Base-by-base conservation (phyloP, 2,113 vertebrate species). In the Leptobrachium leishanense region DNA sequence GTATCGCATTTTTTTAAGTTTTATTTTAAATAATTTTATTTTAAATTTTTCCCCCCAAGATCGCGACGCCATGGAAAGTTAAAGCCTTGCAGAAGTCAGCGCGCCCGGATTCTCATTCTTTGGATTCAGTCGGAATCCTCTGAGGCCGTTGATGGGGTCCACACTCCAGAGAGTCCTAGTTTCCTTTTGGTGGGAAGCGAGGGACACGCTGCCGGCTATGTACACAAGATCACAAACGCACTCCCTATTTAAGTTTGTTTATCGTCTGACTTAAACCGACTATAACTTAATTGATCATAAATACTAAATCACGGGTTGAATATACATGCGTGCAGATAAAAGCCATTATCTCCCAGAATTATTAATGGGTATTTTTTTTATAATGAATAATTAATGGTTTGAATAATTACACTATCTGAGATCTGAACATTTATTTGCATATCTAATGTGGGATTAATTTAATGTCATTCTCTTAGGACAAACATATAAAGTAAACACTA, bases 361-460 rank as follows among this genome's bases (percentile, higher is more conserved):
- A 98, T 97, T 97, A 97, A 98, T 96, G 96, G 95, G 95, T 94
- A 90, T 92, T 93, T 79, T 63, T 75, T 91, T 93, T 95, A 93
- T 92, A 88, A 94, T 97, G 94, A 97, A 98, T 98, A 95, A 96
- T 98, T 96, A 95, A 98, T 98, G 93, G 93, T 95, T 95, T 95
- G 95, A 96, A 98, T 97, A 97, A 97, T 96, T 96, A 95, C 95
- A 87, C 87, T 92, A 95, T 94, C 94, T 96, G 92, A 97, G 95
- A 97, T 96, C 94, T 98, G 91, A 91, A 94, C 92, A 93, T 91
- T 92, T 94, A 97, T 98, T 96, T 97, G 94, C 95, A 96, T 97
- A 96, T 96, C 92, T 96, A 95, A 97, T 95, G 89, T 93, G 89
- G 94, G 90, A 91, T 90, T 89, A 87, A 83, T 90, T 89, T 86